Conservation (phyloP, 1,140 invertebrate species). For the Catajapyx aquilonaris region DNA sequence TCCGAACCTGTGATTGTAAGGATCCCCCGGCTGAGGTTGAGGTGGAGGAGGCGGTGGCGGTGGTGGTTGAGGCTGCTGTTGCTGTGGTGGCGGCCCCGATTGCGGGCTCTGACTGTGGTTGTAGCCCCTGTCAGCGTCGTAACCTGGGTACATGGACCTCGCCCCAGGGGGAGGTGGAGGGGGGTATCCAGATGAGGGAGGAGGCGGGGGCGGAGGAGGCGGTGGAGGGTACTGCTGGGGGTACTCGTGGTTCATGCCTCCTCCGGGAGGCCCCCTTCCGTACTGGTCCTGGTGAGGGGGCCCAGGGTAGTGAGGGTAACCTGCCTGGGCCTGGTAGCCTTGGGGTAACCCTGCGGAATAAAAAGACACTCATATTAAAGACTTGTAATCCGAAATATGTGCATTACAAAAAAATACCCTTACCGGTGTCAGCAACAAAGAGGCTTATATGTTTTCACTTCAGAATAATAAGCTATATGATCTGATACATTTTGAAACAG, state of each 20-base stretch:
- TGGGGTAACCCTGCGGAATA: slow-evolving; percentile 16
- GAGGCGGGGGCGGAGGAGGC: slow-evolving; percentile 11
- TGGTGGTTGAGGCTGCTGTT: slow-evolving; percentile 8
- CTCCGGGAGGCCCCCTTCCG: slow-evolving; percentile 17
- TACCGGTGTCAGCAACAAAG: too few species aligned
- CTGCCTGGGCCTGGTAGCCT: slow-evolving; percentile 28
- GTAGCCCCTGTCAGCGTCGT: slow-evolving; percentile 25
- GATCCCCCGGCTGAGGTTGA: slow-evolving; percentile 18
- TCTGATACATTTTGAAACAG: too few species aligned
- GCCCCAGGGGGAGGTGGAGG: slow-evolving; percentile 34
- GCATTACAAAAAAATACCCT: too few species aligned
- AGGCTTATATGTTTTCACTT: too few species aligned
- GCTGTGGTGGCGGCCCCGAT: slow-evolving; percentile 14
- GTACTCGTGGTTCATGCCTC: slow-evolving; percentile 16
- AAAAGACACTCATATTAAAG: too few species aligned
- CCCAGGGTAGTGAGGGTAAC: slow-evolving; percentile 27
- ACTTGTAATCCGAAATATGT: too few species aligned
- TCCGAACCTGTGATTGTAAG: too few species aligned
- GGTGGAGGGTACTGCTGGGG: slow-evolving; percentile 19
- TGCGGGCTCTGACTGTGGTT: slow-evolving; percentile 9
- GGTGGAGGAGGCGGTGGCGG: slow-evolving; percentile 8
- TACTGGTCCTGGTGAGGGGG: slow-evolving; percentile 25
- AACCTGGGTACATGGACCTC: slow-evolving; percentile 49
- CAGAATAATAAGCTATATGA: too few species aligned
- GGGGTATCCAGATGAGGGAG: too few species aligned